These are phyloP conservation scores for Neodiprion virginianus DNA, from an alignment of 1,140 invertebrate genomes.

Conservation along the genomic window DNA sequence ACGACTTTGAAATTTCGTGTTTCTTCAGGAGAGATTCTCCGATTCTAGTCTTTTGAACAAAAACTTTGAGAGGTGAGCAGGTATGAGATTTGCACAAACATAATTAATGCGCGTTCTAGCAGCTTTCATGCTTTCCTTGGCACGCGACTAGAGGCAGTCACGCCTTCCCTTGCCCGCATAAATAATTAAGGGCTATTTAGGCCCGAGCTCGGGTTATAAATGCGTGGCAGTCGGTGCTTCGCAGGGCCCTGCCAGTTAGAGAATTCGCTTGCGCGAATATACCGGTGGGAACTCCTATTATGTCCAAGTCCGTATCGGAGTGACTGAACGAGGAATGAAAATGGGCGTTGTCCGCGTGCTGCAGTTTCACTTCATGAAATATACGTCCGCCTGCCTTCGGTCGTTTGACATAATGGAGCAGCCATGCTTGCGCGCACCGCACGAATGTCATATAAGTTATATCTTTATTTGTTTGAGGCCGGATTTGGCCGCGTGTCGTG, in stretches of 20 bases:
- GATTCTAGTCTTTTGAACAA: not conserved
- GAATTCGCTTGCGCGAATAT: not conserved
- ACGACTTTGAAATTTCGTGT: too few species aligned
- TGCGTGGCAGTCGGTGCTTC: not conserved
- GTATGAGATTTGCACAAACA: too few species aligned
- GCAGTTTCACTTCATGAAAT: not conserved
- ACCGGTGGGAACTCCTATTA: not conserved
- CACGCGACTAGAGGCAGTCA: not conserved
- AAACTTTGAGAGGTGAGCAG: too few species aligned
- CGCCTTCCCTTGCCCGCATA: slow-evolving; percentile 1
- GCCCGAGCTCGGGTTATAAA: not conserved
- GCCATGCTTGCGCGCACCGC: not conserved
- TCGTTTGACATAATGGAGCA: not conserved
- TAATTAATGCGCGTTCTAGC: too few species aligned
- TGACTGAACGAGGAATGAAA: not conserved
- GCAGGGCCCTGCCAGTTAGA: not conserved
- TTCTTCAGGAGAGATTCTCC: not conserved
- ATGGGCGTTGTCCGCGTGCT: not conserved
- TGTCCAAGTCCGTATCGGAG: not conserved
- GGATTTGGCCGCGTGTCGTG: not conserved
- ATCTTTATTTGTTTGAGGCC: not conserved
- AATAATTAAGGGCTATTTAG: not conserved
- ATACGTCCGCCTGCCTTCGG: not conserved
- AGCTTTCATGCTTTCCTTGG: not conserved
- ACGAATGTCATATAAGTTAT: slow-evolving; percentile 3